Percentiles rank a stretch among this genome's conserved stretches.
Evolutionary conservation across 1,140 invertebrate genomes (phyloP).

Genomic region (Helicoverpa zea): DNA sequence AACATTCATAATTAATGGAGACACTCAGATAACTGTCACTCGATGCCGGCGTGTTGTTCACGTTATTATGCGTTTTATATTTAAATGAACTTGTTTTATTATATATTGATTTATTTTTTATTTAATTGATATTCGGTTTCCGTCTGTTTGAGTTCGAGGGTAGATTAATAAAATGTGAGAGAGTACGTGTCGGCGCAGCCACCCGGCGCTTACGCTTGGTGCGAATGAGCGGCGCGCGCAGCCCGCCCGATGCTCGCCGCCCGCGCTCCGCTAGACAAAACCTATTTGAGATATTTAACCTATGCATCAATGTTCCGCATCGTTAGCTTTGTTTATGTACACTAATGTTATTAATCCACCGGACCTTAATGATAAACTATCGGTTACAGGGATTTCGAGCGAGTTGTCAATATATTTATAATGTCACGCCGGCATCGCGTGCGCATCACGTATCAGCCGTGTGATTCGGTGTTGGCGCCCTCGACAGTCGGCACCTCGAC

Average conservation of each 20-base stretch:
- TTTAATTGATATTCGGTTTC: conserved; percentile 46
- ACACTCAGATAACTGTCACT: conserved; percentile 74
- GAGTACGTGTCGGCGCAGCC: conserved; percentile 62
- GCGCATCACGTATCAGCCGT: conserved; percentile 69
- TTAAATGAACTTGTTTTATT: neutral
- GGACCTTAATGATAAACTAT: conserved; percentile 67
- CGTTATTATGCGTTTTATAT: conserved; percentile 26
- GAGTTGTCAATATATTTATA: conserved; percentile 69
- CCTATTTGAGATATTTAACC: conserved; percentile 72
- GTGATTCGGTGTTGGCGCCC: conserved; percentile 69
- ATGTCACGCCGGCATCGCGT: conserved; percentile 67
- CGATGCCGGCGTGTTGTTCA: conserved; percentile 60
- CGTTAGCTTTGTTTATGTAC: conserved; percentile 68
- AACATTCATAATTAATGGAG: conserved; percentile 66
- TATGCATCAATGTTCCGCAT: conserved; percentile 60
- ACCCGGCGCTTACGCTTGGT: conserved; percentile 68
- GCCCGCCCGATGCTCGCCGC: conserved; percentile 40
- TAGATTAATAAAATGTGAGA: conserved; percentile 60
- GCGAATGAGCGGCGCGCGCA: conserved; percentile 67
- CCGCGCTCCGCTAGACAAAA: conserved; percentile 59
- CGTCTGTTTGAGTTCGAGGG: conserved; percentile 57
- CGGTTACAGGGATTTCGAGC: conserved; percentile 52
- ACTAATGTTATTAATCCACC: conserved; percentile 66
- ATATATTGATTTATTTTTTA: conserved; percentile 43
- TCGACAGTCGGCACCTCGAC: conserved; percentile 56